Evolutionary conservation across 2,888 invertebrate genomes (phyloP), one percentile per base, ranked within the genome.

Genomic region (Hypomecis punctinalis): DNA sequence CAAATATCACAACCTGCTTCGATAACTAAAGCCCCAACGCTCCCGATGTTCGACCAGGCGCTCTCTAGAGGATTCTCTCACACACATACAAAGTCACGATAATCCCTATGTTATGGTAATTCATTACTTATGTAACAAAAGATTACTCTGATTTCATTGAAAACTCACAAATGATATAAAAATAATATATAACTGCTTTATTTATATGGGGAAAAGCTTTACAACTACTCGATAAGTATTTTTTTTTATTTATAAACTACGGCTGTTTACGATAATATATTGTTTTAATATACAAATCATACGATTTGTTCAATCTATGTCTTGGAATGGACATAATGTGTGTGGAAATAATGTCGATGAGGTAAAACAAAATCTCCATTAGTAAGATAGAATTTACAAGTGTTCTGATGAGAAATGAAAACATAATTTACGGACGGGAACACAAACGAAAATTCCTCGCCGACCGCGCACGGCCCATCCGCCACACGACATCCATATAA

Each of bases 401-500:
- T 78, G 68, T 69, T 73, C 68, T 67, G 73, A 76, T 80, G 76
- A 71, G 67, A 79, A 74, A 80, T 79, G 74, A 79, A 76, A 79
- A 81, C 75, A 75, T 89, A 90, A 89, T 82, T 86, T 75, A 91
- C 82, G 92, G 92, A 92, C 92, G 92, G 92, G 91, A 92, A 91
- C 90, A 90, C 85, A 91, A 91, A 79, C 71, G 73, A 74, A 79
- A 78, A 76, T 63, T 61, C 42, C 47, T 13, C 65, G 74, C 83
- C 85, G 72, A 83, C 87, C 88, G 82, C 89, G 80, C 85, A 79
- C 79, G 79, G 75, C 79, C 70, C 67, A 68, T 67, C 67, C 51
- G 69, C 58, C 75, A 68, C 70, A 74, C 63, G 62, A 73, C 71
- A 71, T 6, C 5, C n/a, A 10, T 45, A 67, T 67, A 67, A 67